Conservation (phyloP, 2,888 invertebrate species). For the Pterostichus madidus region DNA sequence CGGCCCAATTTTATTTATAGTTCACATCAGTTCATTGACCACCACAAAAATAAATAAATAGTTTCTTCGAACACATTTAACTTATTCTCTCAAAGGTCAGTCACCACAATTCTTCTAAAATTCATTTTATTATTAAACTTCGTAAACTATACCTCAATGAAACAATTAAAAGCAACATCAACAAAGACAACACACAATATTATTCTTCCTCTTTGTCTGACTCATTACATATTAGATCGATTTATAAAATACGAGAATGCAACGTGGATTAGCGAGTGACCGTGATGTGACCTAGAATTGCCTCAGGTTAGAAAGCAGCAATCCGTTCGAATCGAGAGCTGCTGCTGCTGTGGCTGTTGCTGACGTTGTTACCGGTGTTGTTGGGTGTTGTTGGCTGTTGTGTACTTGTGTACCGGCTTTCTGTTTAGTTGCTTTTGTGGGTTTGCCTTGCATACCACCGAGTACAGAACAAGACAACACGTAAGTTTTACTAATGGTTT, state of each 20-base stretch:
- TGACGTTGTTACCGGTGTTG: not conserved
- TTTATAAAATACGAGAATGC: not conserved
- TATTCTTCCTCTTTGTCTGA: not conserved
- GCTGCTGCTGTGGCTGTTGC: not conserved
- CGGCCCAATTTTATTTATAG: conserved; percentile 20
- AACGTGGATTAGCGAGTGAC: not conserved
- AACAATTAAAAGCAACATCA: conserved; percentile 1
- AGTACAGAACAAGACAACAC: not conserved
- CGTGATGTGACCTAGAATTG: conserved; percentile 10
- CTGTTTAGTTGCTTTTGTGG: not conserved
- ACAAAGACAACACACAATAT: not conserved
- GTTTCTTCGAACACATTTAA: not conserved
- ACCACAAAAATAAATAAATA: conserved; percentile 23
- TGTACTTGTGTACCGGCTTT: not conserved
- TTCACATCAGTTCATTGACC: conserved; percentile 9
- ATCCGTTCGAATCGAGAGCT: not conserved
- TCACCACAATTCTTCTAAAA: not conserved
- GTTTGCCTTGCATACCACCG: conserved; percentile 17
- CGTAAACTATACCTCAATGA: conserved; percentile 8
- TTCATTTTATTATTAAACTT: not conserved
- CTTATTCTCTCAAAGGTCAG: no score
- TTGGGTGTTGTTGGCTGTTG: not conserved
- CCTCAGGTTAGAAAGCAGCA: conserved; percentile 28
- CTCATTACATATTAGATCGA: not conserved
- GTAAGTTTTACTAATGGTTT: conserved; percentile 8